Evolutionary conservation across 2,888 invertebrate species (phyloP).

Genomic region (Mantis religiosa): DNA sequence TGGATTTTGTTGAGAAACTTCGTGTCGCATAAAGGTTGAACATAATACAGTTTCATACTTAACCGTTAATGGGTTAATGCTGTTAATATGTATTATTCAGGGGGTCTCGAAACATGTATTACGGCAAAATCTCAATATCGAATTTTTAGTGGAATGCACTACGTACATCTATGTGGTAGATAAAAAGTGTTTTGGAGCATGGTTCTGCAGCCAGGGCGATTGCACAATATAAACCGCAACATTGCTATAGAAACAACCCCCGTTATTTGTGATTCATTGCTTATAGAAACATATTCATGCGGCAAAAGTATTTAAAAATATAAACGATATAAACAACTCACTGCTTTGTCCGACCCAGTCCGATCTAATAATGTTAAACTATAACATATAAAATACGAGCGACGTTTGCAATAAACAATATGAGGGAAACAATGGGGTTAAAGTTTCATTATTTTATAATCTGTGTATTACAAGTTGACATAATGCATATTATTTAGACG

Average conservation of each 20-base stretch:
- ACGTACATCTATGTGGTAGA: too few species aligned
- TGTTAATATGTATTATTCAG: too few species aligned
- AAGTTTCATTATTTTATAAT: too few species aligned
- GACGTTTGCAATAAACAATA: neutral
- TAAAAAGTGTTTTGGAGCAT: neutral
- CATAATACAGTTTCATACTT: too few species aligned
- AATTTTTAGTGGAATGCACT: too few species aligned
- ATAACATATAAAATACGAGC: neutral
- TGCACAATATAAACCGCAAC: neutral
- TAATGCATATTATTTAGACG: too few species aligned
- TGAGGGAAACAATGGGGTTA: neutral
- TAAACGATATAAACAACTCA: neutral
- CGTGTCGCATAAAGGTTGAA: too few species aligned
- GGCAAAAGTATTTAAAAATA: neutral
- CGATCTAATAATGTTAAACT: neutral
- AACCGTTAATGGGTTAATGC: too few species aligned
- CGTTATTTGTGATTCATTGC: neutral
- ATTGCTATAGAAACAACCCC: neutral
- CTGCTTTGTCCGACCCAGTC: neutral
- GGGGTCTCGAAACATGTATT: too few species aligned
- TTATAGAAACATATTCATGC: neutral
- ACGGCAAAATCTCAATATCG: too few species aligned
- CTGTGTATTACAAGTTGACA: too few species aligned
- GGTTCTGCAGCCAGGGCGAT: neutral
- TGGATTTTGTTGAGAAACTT: too few species aligned